Percentiles rank a stretch among this genome's conserved stretches.
phyloP scores from a whole-genome alignment of 2,113 vertebrate genomes.

The Coregonus clupeaformis region DNA sequence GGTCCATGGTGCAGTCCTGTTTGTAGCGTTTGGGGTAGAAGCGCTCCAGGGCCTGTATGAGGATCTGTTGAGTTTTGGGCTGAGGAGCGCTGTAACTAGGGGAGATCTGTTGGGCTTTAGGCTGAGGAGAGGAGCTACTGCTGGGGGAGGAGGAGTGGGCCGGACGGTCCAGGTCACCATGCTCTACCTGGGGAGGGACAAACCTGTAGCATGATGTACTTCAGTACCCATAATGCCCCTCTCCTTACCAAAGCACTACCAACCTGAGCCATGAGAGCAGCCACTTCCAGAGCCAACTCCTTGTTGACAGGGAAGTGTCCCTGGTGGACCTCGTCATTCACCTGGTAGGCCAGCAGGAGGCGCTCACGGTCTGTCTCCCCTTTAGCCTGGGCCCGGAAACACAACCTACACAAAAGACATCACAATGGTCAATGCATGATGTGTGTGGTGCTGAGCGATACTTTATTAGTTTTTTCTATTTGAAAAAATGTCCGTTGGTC shows the following conservation, averaged over 20 bases:
- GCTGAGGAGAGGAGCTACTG: conserved; percentile 57
- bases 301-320: conserved; percentile 88
- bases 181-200: conserved; percentile 74
- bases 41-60: conserved; percentile 82
- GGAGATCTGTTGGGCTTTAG: conserved; percentile 78
- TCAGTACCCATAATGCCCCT: not conserved
- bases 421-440: not conserved
- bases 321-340: conserved; percentile 80
- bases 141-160: conserved; percentile 62
- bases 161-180: conserved; percentile 80
- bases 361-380: conserved; percentile 86
- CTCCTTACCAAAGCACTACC: not conserved
- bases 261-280: conserved; percentile 87
- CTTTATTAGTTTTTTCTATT: too few species aligned
- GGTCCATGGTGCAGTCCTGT: conserved; percentile 76
- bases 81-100: conserved; percentile 61
- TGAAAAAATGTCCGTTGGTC: too few species aligned
- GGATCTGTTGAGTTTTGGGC: conserved; percentile 80
- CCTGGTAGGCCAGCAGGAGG: conserved; percentile 85
- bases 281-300: conserved; percentile 87
- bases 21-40: conserved; percentile 88
- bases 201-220: too few species aligned
- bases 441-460: too few species aligned
- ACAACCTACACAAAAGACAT: conserved; percentile 66
- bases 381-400: conserved; percentile 83